Base-by-base conservation (phyloP, 2,888 invertebrate genomes). In the Leptogaster cylindrica region DNA sequence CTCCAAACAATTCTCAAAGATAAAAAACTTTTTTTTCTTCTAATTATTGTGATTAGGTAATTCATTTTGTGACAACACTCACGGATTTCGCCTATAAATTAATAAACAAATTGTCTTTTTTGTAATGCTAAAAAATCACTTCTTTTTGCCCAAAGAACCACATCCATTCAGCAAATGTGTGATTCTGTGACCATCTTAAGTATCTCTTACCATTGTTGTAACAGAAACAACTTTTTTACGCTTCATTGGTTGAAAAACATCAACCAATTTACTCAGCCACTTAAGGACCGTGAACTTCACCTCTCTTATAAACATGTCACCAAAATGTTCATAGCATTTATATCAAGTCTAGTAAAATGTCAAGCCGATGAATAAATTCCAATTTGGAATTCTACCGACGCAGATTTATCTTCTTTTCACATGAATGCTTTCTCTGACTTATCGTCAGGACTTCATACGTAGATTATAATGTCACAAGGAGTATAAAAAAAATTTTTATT, bases 371-470 rank as follows among this genome's bases (percentile, higher is more conserved):
- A 61, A 44, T 44, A 61, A 61, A 61, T 61, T 44, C 44, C 61
- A 61, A 61, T 61, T 61, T 61, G 27, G 44, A n/a, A 27, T n/a
- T 31, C 20, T 61, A 31, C 25, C 44, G 61, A 44, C 44, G 44
- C 33, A 55, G 52, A 68, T 61, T 68, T 68, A 68, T 68, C 68
- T 68, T 55, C 58, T 46, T 64, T 61, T 68, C 68, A 68, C 68
- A 68, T 68, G 68, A 68, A 64, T 68, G 68, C 68, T 44, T 28
- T 16, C 27, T 61, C 14, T 25, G 27, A 61, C 61, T n/a, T n/a
- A n/a, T n/a, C n/a, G n/a, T n/a, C n/a, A n/a, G n/a, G n/a, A n/a
- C n/a, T n/a, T n/a, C n/a, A n/a, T n/a, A n/a, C n/a, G n/a, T n/a
- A n/a, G n/a, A n/a, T n/a, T n/a, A n/a, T n/a, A n/a, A n/a, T n/a